Percentiles rank a stretch among this genome's conserved stretches.
These are phyloP conservation scores for Puffinus mauretanicus DNA, from an alignment of 2,113 vertebrate genomes.

Conservation along the genomic window DNA sequence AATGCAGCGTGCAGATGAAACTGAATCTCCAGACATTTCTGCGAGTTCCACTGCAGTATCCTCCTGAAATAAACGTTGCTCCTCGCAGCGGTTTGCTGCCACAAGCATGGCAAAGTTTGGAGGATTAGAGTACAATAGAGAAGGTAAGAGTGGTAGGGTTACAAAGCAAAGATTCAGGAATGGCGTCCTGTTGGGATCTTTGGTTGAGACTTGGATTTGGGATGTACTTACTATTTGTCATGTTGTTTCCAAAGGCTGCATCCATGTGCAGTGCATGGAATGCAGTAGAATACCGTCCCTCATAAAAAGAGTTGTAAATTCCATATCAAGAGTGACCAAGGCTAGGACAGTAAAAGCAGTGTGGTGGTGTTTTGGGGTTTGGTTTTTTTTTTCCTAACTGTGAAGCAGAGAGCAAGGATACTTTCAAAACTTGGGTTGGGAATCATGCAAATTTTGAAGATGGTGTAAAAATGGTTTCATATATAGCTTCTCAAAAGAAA, in stretches of 20 bases:
- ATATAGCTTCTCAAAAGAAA: not conserved
- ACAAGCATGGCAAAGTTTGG: accelerated
- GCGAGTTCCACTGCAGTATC: not conserved
- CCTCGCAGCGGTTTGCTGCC: not conserved
- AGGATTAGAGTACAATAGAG: not conserved
- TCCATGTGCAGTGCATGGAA: not conserved
- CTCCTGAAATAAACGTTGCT: not conserved
- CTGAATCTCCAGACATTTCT: not conserved
- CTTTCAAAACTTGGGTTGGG: not conserved
- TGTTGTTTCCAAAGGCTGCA: not conserved
- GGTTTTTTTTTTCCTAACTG: not conserved
- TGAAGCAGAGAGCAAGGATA: not conserved
- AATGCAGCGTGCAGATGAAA: not conserved
- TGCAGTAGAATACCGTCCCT: not conserved
- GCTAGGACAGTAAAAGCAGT: not conserved
- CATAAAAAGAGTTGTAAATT: not conserved
- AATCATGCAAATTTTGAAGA: not conserved
- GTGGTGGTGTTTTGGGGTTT: too few relatives aligned
- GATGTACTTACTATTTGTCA: not conserved
- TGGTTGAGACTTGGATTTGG: not conserved
- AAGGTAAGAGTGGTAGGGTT: not conserved
- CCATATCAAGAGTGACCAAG: not conserved
- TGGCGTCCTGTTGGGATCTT: not conserved
- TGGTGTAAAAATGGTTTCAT: not conserved
- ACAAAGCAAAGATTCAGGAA: not conserved